Conservation (phyloP, 2,888 invertebrate genomes). For the Amiota communis region DNA sequence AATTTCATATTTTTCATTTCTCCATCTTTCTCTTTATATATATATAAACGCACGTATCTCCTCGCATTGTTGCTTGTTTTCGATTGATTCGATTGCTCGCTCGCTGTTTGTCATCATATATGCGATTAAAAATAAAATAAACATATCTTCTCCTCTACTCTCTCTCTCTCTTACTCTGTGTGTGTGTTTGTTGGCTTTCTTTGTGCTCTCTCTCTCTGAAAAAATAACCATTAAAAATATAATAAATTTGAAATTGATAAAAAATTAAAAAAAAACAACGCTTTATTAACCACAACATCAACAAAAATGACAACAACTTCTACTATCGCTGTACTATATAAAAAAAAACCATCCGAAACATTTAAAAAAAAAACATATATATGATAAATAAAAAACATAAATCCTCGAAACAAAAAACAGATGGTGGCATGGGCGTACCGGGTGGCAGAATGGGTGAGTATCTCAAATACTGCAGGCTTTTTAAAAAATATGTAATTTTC, state of each 20-base stretch:
- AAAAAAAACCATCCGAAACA: slow-evolving; percentile 27
- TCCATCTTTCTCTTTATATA: too few relatives aligned
- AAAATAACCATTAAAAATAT: too few relatives aligned
- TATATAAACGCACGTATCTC: too few relatives aligned
- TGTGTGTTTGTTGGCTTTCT: too few relatives aligned
- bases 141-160: too few relatives aligned
- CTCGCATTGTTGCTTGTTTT: too few relatives aligned
- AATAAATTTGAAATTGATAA: slow-evolving; percentile 21
- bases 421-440: slow-evolving; percentile 71
- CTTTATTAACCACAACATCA: slow-evolving; percentile 38
- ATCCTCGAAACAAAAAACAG: slow-evolving; percentile 60
- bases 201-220: too few relatives aligned
- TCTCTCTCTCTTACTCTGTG: too few relatives aligned
- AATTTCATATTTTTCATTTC: too few relatives aligned
- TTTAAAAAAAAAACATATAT: not conserved
- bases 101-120: too few relatives aligned
- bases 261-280: slow-evolving; percentile 30
- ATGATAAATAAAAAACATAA: slow-evolving; percentile 23
- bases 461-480: slow-evolving; percentile 28
- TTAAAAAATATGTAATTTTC: slow-evolving; percentile 9
- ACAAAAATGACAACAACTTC: slow-evolving; percentile 32
- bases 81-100: too few relatives aligned
- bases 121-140: too few relatives aligned
- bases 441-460: slow-evolving; percentile 73
- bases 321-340: slow-evolving; percentile 25